Evolutionary conservation across 2,113 vertebrate genomes (phyloP), one percentile per base, ranked within the genome.

Genomic region (Trogon melanurus): DNA sequence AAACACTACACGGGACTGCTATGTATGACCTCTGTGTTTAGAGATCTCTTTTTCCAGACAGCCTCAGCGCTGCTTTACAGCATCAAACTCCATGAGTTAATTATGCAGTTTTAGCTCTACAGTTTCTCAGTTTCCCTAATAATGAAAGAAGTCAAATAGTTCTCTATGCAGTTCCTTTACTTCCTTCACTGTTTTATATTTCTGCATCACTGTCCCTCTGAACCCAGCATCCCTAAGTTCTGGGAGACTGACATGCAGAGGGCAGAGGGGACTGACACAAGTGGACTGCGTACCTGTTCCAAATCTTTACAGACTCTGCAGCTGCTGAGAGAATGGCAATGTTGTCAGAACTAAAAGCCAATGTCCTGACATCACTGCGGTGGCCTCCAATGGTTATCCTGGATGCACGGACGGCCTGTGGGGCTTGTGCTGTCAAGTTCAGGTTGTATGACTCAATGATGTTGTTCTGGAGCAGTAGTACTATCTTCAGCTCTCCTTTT

Each of bases 261-360:
- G 8, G 23, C 9, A 56, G 25, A n/a, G 34, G 16, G 6, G 17
- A 75, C n/a, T 27, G 41, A 30, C 10, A 25, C 23, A 34, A 36
- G 15, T 3, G 4, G 21, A 45, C 22, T 26, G 56, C 2, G 1
- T 97, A 99, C 99, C 99, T 99, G 98, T 99, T 99, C 99, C 99
- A 99, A 60, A 99, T 98, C 97, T 99, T 99, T 50, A 99, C 96
- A 0, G 99, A 99, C 82, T 99, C 99, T 9, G 98, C 99, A 1
- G 99, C 98, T 19, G 98, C 99, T 3, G 99, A 99, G 17, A 99
- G 98, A 65, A 99, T 25, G 23, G 99, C 99, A 72, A 99, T 99
- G 91, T 99, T 99, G 96, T 99, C 99, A 0, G 99, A 99, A 97
- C 99, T 99, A 95, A 99, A 99, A 51, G 99, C 98, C 96, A 99